Conservation (phyloP, 2,888 invertebrate species). For the Lomographa bimaculata region DNA sequence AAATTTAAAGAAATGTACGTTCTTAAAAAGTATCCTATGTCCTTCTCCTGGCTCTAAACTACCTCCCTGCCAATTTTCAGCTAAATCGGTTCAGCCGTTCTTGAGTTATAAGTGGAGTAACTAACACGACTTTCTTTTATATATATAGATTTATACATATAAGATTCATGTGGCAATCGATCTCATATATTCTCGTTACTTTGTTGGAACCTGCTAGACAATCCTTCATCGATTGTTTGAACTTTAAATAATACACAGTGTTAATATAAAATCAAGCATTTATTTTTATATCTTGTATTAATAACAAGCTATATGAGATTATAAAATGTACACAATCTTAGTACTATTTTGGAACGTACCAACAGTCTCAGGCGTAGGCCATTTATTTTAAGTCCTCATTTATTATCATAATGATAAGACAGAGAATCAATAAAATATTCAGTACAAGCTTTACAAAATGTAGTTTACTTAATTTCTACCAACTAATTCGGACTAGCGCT, state of each 20-base stretch:
- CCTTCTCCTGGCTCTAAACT: too few species aligned
- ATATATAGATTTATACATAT: too few species aligned
- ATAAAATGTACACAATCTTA: constrained; percentile 20
- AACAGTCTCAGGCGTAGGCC: constrained; percentile 14
- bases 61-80: too few species aligned
- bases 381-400: constrained; percentile 11
- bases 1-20: too few species aligned
- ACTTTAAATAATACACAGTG: constrained; percentile 14
- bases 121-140: too few species aligned
- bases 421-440: constrained; percentile 26
- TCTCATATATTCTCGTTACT: too few species aligned
- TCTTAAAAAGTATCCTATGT: too few species aligned
- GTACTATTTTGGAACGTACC: constrained; percentile 20
- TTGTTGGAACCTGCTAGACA: too few species aligned
- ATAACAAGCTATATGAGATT: constrained; percentile 3
- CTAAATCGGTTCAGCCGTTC: too few species aligned
- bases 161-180: too few species aligned
- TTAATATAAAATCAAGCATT: constrained; percentile 36
- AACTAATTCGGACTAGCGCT: constrained; percentile 24
- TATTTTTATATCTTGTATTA: constrained; percentile 37
- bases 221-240: too few species aligned
- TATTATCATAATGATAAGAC: constrained; percentile 8
- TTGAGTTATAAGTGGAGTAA: too few species aligned
- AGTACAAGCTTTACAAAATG: constrained; percentile 22
- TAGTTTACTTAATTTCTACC: constrained; percentile 11